Base-by-base conservation (phyloP, 2,113 vertebrate species). In the Channa maculata region DNA sequence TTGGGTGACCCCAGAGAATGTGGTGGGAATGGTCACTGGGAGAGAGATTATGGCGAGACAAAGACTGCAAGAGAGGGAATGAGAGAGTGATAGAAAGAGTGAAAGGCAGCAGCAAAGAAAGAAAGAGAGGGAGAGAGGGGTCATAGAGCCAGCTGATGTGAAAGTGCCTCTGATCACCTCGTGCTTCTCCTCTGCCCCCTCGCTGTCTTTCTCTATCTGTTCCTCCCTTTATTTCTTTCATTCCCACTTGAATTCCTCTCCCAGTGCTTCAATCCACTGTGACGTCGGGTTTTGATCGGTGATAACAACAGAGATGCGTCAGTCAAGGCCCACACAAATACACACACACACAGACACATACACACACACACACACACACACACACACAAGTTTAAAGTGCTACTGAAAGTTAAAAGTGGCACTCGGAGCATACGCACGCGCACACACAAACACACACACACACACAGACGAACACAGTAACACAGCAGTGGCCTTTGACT, bases 221-320 rank as follows among this genome's bases (percentile, higher is more conserved):
- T 84, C 79, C 79, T 33, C 85, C 81, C 88, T 89, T 80, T 88
- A 83, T 86, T 75, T 86, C 85, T 67, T 77, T 55, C 75, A 15
- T 86, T 92, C 91, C 90, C 90, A 91, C 90, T 89, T 88, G 86
- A 88, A 92, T 92, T 92, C 91, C 90, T 84, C 81, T 92, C 90
- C 87, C 88, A 89, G 91, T 74, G 76, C 89, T 89, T 88, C 88
- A 80, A 80, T 86, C 74, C 75, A 34, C 64, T 71, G 72, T 91
- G 90, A 92, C 90, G 86, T 76, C n/a, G 66, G 77, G 62, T 82
- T 88, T 71, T 81, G 86, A 91, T 91, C 83, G 36, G 34, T 77
- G 83, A 89, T 87, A 89, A 88, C 90, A 83, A 86, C 87, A 85
- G 86, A 87, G 90, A 91, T 88, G 88, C 88, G 89, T 92, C 88